phyloP scores from a whole-genome alignment of 2,797 vertebrate species.

The Harpagifer antarcticus region DNA sequence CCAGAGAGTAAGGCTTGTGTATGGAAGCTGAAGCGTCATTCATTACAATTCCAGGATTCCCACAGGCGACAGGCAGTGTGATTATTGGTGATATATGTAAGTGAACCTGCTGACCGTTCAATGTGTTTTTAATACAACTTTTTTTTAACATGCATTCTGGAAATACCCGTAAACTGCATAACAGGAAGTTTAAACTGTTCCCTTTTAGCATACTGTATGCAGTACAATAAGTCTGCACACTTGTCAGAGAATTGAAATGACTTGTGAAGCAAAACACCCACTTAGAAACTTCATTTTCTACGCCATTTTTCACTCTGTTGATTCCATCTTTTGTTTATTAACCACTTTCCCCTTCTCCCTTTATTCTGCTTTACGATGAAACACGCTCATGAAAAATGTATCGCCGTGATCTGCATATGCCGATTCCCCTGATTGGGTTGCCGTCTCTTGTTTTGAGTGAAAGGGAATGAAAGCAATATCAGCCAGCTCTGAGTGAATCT shows the following conservation, averaged over 20 bases:
- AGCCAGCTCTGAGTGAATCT: constrained; percentile 59
- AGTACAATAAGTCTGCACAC: constrained; percentile 48
- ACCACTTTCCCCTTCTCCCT: constrained; percentile 59
- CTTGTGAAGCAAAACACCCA: constrained; percentile 77
- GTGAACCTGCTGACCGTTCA: constrained; percentile 64
- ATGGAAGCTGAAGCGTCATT: constrained; percentile 55
- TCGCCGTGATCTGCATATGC: constrained; percentile 80
- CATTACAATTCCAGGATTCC: constrained; percentile 73
- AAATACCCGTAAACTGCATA: constrained; percentile 49
- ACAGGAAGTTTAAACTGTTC: constrained; percentile 46
- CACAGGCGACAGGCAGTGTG: constrained; percentile 59
- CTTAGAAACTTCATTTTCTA: constrained; percentile 73
- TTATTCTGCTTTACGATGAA: constrained; percentile 69
- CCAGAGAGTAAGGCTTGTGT: constrained; percentile 29
- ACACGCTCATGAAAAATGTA: constrained; percentile 81
- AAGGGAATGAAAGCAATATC: constrained; percentile 66
- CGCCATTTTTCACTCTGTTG: constrained; percentile 64
- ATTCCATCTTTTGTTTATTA: constrained; percentile 81
- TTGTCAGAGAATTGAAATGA: constrained; percentile 66
- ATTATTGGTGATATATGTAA: constrained; percentile 69
- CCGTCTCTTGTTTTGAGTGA: constrained; percentile 66
- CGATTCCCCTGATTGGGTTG: constrained; percentile 77
- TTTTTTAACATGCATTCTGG: constrained; percentile 35
- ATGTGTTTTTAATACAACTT: constrained; percentile 37
- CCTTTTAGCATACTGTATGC: constrained; percentile 33